These are phyloP conservation scores for Illadopsis cleaveri DNA, from an alignment of 2,113 vertebrate genomes.

Conservation along the genomic window DNA sequence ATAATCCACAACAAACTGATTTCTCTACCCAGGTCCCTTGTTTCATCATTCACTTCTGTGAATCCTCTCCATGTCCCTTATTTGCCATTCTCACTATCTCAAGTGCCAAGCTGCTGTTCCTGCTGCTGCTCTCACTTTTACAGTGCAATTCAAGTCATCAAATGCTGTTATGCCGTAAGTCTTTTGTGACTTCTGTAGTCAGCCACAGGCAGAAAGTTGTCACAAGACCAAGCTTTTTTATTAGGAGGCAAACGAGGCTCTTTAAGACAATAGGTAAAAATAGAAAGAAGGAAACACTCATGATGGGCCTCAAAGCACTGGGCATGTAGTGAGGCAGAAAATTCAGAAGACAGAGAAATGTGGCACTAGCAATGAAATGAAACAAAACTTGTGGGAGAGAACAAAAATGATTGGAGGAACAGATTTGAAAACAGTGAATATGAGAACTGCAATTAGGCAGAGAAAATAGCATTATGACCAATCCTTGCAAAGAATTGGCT, in stretches of 20 bases:
- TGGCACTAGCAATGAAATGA: background rate
- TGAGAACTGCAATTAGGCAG: background rate
- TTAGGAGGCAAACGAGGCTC: accelerated
- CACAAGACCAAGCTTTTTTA: background rate
- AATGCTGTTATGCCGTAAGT: background rate
- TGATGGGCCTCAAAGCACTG: background rate
- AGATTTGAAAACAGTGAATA: background rate
- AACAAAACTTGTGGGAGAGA: background rate
- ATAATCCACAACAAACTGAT: background rate
- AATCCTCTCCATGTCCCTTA: background rate
- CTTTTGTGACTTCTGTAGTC: background rate
- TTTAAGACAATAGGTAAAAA: background rate
- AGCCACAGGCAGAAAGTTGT: background rate
- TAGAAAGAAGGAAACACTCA: background rate
- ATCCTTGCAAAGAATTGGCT: background rate
- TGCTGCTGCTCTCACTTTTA: background rate
- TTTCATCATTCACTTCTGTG: background rate
- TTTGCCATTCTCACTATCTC: background rate
- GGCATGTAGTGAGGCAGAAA: background rate
- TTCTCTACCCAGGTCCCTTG: background rate
- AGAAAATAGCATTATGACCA: background rate
- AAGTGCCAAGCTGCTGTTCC: background rate
- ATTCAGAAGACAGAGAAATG: background rate
- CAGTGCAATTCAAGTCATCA: background rate
- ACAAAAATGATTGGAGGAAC: background rate